Base-by-base conservation (phyloP, 1,140 invertebrate species). In the Philopotamus ludificatus region DNA sequence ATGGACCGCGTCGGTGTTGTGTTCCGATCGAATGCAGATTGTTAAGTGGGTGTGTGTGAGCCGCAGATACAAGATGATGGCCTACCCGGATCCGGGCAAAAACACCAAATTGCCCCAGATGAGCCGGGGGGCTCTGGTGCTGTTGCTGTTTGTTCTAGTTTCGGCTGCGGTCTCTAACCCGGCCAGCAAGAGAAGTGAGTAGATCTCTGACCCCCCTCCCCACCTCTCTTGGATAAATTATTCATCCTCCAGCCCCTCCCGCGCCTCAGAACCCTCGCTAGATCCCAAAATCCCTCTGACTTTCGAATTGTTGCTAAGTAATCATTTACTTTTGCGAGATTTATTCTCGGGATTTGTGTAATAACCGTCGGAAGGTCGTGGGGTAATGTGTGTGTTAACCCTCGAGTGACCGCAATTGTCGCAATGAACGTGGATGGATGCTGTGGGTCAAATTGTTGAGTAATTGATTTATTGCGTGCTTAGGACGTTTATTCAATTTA, bases 131-230 rank as follows among this genome's bases (percentile, higher is more conserved):
- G 34, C 45, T 15, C 16, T 67, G 59, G 41, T 67, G 34, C 28
- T 64, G 26, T 21, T 68, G 10, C 7, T 63, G 50, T 34, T 65
- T 18, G 25, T 55, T 34, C 54, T 63, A 44, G 34, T 63, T 18
- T 44, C 49, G 44, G 9, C 54, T 54, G 66, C 53, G 12, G 41
- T 26, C 54, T 59, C 61, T 20, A 68, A 63, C 34, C 55, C 66
- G 15, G 44, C 62, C 50, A 64, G 66, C 34, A 68, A 68, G 55
- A 64, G 61, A 68, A 68, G 66, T 68, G 45, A 68, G 66, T 64
- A 22, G 4, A 34, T 47, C 23, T 47, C 26, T 23, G 18, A 34
- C 44, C 44, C 28, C 12, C 4, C 12, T 34, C 18, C n/a, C 15
- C 18, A 47, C 44, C n/a, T n/a, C 15, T 16, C 8, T 16, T 20